Conservation (phyloP, 2,888 invertebrate species). For the Monopis laevigella region DNA sequence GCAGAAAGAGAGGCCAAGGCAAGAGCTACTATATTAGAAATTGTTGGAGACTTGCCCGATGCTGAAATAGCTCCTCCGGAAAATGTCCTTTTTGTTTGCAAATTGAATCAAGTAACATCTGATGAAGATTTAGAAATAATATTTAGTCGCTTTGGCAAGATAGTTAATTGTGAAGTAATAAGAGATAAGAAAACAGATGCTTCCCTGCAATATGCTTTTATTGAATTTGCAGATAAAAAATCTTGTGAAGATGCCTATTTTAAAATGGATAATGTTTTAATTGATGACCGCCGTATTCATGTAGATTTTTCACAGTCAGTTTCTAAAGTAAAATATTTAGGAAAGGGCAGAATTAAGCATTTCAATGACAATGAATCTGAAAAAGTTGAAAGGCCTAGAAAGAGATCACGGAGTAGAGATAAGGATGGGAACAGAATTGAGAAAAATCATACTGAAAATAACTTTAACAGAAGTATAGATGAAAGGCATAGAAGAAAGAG, state of each 20-base stretch:
- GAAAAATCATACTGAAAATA: not conserved
- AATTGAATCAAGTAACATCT: constrained; percentile 97
- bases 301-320: constrained; percentile 99
- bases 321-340: constrained; percentile 90
- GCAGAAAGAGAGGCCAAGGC: constrained; percentile 95
- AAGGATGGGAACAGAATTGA: constrained; percentile 19
- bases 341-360: constrained; percentile 81
- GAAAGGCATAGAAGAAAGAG: not conserved
- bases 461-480: not conserved
- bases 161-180: constrained; percentile 95
- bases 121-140: constrained; percentile 98
- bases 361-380: constrained; percentile 39
- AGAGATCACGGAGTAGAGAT: constrained; percentile 24
- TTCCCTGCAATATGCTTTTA: constrained; percentile 98
- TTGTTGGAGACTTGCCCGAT: constrained; percentile 97
- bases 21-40: constrained; percentile 96
- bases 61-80: constrained; percentile 98
- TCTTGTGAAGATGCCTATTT: constrained; percentile 98
- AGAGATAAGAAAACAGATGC: constrained; percentile 91
- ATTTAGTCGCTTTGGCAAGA: constrained; percentile 95
- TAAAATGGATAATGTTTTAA: constrained; percentile 99
- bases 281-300: constrained; percentile 98
- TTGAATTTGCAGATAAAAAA: constrained; percentile 93
- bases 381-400: constrained; percentile 21
- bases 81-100: constrained; percentile 98